These are phyloP conservation scores for Pao palembangensis DNA, from an alignment of 2,113 vertebrate genomes.

Conservation along the genomic window DNA sequence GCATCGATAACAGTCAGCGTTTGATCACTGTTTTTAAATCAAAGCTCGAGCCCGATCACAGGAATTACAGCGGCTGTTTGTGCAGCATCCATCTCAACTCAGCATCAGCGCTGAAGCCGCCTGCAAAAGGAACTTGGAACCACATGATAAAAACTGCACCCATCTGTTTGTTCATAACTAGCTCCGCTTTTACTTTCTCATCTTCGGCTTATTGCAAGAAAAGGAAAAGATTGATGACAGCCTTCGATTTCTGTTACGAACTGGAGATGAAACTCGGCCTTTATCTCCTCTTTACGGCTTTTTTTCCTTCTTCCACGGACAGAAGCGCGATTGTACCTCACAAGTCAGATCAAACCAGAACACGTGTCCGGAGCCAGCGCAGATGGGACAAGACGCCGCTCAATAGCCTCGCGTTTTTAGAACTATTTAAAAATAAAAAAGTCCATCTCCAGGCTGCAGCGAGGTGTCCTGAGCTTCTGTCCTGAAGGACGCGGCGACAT, in stretches of 20 bases:
- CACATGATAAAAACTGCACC: not conserved
- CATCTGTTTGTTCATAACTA: conserved; percentile 12
- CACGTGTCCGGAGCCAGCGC: conserved; percentile 41
- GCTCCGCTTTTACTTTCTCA: conserved; percentile 8
- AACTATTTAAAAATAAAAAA: conserved; percentile 62
- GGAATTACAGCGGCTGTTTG: no score
- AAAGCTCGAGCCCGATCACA: no score
- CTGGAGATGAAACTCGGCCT: not conserved
- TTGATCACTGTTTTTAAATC: no score
- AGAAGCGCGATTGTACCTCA: conserved; percentile 37
- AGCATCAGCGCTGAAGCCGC: no score
- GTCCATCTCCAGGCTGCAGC: conserved; percentile 23
- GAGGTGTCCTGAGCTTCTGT: conserved; percentile 36
- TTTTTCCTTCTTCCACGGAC: conserved; percentile 1
- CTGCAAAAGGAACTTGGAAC: not conserved
- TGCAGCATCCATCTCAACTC: no score
- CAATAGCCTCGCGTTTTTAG: conserved; percentile 52
- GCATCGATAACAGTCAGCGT: no score
- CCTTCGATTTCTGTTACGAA: conserved; percentile 11
- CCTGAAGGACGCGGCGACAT: conserved; percentile 57
- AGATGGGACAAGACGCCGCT: conserved; percentile 63
- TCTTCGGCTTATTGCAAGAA: conserved; percentile 3
- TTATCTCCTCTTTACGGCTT: not conserved
- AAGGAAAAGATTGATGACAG: conserved; percentile 13
- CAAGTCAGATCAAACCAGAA: conserved; percentile 59